phyloP scores from a whole-genome alignment of 2,888 invertebrate species.

The Acrocyrtus sp. region DNA sequence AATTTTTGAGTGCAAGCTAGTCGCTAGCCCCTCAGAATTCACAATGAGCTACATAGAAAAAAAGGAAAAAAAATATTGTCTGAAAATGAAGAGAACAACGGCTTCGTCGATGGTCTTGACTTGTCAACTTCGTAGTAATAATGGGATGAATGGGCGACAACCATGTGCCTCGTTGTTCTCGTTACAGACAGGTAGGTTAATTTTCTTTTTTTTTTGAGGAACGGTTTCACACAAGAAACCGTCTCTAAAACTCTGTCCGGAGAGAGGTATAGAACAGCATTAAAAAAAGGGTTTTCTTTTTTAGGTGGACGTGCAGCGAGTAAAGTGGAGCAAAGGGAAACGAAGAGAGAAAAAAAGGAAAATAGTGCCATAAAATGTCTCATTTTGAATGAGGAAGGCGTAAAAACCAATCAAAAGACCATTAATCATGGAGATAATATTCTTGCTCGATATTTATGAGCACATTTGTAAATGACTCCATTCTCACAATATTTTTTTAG shows the following conservation, averaged over 20 bases:
- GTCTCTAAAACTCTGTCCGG: background rate
- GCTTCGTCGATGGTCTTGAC: constrained; percentile 3
- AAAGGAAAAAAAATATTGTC: background rate
- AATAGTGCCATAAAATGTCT: constrained; percentile 30
- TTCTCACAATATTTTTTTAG: background rate
- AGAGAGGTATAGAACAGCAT: background rate
- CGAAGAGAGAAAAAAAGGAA: background rate
- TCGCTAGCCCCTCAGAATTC: background rate
- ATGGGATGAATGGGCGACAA: constrained; percentile 33
- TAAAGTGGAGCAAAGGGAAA: background rate
- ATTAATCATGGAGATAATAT: constrained; percentile 51
- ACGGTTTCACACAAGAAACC: constrained; percentile 1
- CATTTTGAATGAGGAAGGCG: constrained; percentile 39
- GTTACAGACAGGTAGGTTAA: constrained; percentile 29
- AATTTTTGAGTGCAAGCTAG: background rate
- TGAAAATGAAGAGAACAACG: constrained; percentile 6
- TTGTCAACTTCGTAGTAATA: background rate
- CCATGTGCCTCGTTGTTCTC: constrained; percentile 10
- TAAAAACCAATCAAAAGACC: constrained; percentile 54
- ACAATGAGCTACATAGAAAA: background rate
- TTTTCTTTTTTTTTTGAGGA: constrained; percentile 17
- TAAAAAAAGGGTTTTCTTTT: background rate
- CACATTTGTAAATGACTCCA: background rate
- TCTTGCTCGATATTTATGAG: constrained; percentile 3
- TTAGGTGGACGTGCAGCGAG: background rate